These are phyloP conservation scores for Baronia brevicornis DNA, from an alignment of 2,888 invertebrate species.

Conservation along the genomic window DNA sequence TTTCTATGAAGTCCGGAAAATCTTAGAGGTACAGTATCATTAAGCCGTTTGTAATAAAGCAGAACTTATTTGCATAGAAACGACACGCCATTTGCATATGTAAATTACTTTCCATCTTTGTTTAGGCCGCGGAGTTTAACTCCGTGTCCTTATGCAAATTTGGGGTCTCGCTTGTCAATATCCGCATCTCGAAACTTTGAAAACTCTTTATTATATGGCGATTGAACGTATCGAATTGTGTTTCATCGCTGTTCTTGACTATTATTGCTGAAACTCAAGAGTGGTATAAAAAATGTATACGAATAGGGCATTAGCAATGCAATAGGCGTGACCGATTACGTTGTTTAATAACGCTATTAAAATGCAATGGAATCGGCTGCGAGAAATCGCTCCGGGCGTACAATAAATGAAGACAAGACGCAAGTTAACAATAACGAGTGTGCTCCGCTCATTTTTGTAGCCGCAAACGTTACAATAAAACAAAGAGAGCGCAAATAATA, in stretches of 20 bases:
- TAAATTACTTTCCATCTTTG: constrained; percentile 68
- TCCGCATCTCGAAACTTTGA: constrained; percentile 16
- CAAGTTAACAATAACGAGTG: constrained; percentile 56
- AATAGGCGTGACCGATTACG: constrained; percentile 40
- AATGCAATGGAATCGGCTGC: constrained; percentile 34
- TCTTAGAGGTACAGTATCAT: constrained; percentile 56
- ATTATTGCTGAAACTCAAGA: constrained; percentile 36
- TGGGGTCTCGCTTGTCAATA: constrained; percentile 25
- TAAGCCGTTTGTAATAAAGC: constrained; percentile 67
- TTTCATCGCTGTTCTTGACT: constrained; percentile 29
- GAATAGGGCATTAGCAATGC: constrained; percentile 49
- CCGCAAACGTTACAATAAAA: constrained; percentile 60
- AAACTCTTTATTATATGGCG: constrained; percentile 31
- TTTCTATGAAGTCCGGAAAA: constrained; percentile 33
- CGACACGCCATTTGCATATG: constrained; percentile 69
- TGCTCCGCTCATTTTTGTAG: constrained; percentile 55
- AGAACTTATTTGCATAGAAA: constrained; percentile 67
- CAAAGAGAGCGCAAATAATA: constrained; percentile 60
- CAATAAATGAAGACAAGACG: constrained; percentile 33
- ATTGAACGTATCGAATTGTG: constrained; percentile 27
- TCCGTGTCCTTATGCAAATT: constrained; percentile 58
- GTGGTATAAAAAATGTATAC: constrained; percentile 34
- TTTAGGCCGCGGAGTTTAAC: constrained; percentile 62
- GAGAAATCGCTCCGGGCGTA: constrained; percentile 37
- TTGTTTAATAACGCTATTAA: constrained; percentile 44